Percentiles rank a stretch among this genome's conserved stretches.
Conservation (phyloP, 2,113 vertebrate species). For the Cephalopterus ornatus region DNA sequence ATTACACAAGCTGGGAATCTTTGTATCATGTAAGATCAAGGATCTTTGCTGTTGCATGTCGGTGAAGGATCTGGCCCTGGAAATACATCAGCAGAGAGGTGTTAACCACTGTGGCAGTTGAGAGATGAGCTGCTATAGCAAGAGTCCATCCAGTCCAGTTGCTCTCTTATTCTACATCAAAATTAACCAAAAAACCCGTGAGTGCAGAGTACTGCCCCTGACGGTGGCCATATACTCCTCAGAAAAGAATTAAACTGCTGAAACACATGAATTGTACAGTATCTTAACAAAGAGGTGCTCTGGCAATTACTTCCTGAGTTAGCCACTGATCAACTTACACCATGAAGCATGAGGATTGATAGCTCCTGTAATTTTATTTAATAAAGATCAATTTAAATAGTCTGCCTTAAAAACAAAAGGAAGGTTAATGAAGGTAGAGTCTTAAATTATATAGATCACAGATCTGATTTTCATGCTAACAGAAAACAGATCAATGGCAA, state of each 20-base stretch:
- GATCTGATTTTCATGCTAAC: constrained; percentile 69
- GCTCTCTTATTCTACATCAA: not conserved
- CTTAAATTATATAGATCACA: constrained; percentile 72
- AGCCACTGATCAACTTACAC: constrained; percentile 56
- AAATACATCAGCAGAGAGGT: not conserved
- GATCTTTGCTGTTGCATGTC: not conserved
- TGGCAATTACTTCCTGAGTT: constrained; percentile 55
- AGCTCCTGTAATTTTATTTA: constrained; percentile 67
- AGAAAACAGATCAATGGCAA: constrained; percentile 73
- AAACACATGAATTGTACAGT: constrained; percentile 7
- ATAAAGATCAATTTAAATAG: constrained; percentile 72
- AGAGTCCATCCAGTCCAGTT: not conserved
- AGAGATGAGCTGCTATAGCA: not conserved
- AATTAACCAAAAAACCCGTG: not conserved
- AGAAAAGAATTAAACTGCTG: not conserved
- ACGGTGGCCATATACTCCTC: not conserved
- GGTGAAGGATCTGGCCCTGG: not conserved
- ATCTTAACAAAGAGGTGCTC: constrained; percentile 53
- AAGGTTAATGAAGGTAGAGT: constrained; percentile 71
- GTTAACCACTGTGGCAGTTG: not conserved
- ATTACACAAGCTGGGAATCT: not conserved
- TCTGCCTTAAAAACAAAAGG: constrained; percentile 70
- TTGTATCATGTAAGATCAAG: not conserved
- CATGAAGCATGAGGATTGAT: constrained; percentile 59
- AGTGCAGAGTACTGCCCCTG: not conserved